Evolutionary conservation across 2,113 vertebrate genomes (phyloP).

Genomic region (Gymnocephalus cernua): DNA sequence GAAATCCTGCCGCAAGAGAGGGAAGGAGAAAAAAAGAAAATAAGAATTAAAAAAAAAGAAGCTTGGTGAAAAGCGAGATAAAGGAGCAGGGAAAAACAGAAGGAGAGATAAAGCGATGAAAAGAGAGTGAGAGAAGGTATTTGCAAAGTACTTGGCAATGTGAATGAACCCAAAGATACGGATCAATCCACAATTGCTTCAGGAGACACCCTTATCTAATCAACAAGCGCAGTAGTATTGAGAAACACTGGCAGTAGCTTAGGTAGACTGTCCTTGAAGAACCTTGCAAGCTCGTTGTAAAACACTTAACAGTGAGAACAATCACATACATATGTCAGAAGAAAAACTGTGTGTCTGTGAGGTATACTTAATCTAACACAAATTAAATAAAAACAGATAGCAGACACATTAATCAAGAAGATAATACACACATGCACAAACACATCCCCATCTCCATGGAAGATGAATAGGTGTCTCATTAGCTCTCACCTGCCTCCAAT

Average conservation of each 20-base stretch:
- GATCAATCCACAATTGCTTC: constrained; percentile 66
- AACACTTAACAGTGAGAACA: constrained; percentile 33
- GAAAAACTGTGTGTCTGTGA: constrained; percentile 16
- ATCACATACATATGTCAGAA: constrained; percentile 11
- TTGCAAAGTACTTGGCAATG: constrained; percentile 47
- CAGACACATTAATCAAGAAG: neutral
- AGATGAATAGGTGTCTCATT: constrained; percentile 72
- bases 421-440: constrained; percentile 4
- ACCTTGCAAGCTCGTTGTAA: constrained; percentile 52
- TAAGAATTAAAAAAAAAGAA: neutral
- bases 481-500: constrained; percentile 62
- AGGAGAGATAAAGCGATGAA: neutral
- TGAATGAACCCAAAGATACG: constrained; percentile 47
- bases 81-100: neutral
- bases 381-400: constrained; percentile 10
- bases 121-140: constrained; percentile 25
- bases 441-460: constrained; percentile 11
- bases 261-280: constrained; percentile 65
- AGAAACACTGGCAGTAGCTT: constrained; percentile 52
- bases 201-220: constrained; percentile 71
- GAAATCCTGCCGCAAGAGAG: constrained; percentile 88
- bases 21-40: neutral
- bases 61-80: constrained; percentile 6
- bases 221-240: constrained; percentile 47
- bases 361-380: constrained; percentile 1